Evolutionary conservation across 1,140 invertebrate genomes (phyloP).

Genomic region (Epicauta chinensis): DNA sequence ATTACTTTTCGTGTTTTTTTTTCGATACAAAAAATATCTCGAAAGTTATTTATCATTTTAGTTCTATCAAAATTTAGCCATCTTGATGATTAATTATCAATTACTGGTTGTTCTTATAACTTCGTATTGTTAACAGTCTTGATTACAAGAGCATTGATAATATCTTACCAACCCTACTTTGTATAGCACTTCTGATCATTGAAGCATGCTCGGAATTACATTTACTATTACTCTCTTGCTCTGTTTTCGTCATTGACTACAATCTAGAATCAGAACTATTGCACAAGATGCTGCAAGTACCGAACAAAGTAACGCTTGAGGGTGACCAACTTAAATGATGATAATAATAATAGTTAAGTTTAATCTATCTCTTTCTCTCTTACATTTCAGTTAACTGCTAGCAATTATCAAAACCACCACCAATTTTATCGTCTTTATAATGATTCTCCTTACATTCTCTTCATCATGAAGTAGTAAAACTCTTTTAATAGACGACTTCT

Average conservation of each 20-base stretch:
- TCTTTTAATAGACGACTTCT: conserved; percentile 8
- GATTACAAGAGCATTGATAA: not conserved
- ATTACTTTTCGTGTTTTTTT: too few species aligned
- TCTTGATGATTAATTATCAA: too few species aligned
- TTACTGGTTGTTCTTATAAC: not conserved
- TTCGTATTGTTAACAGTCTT: not conserved
- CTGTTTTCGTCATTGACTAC: not conserved
- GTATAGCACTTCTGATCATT: not conserved
- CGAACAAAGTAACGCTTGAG: too few species aligned
- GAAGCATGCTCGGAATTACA: too few species aligned
- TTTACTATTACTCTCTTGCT: not conserved
- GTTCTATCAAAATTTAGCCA: too few species aligned
- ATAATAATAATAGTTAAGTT: not conserved
- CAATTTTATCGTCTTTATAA: conserved; percentile 8
- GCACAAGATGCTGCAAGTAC: too few species aligned
- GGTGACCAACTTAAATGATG: too few species aligned
- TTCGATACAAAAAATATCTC: too few species aligned
- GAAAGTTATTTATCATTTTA: too few species aligned
- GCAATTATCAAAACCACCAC: conserved; percentile 13
- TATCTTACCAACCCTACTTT: not conserved
- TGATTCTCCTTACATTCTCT: not conserved
- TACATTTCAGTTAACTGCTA: not conserved
- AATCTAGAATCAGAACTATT: not conserved
- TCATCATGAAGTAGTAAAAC: not conserved
- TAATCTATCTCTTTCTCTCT: not conserved